Evolutionary conservation across 2,113 vertebrate species (phyloP), one percentile per base, ranked within the genome.

Genomic region (Gambusia affinis): DNA sequence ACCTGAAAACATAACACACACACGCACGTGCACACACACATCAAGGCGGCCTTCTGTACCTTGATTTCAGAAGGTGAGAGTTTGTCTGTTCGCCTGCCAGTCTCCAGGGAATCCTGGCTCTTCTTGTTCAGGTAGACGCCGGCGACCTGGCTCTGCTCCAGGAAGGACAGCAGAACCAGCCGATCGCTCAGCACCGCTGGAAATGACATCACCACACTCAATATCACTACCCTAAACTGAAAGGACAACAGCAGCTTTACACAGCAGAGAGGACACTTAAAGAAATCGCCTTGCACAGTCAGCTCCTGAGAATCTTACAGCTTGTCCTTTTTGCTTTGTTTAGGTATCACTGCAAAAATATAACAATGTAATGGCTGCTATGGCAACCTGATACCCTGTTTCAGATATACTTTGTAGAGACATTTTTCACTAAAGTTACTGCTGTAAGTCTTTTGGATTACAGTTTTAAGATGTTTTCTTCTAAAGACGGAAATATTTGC

Each of bases 81-180:
- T 88, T 98, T 99, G 72, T 90, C 90, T 79, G 79, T 78, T 61
- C 77, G 62, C 39, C 75, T 94, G 89, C 92, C 95, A 84, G 89
- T 61, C 88, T 97, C 93, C 0, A 92, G 85, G 82, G 95, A 96
- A 90, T 91, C 92, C 90, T 92, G 93, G 81, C 92, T 96, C 93
- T 95, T 97, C 81, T 67, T 92, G 94, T 89, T 78, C 92, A 98
- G 95, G 83, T 96, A 95, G 92, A 98, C 93, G 70, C 95, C 95
- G 76, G 96, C 96, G 85, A 98, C 94, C 60, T 97, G 96, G 92
- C 93, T 96, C 87, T 92, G 94, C 91, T 97, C 95, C 93, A 95
- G 93, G 93, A 99, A 96, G 76, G 96, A 95, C 89, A 99, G 92
- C 88, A 99, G 94, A 85, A 99, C 94, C 92, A 99, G 96, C 92